Evolutionary conservation across 2,113 vertebrate genomes (phyloP).

Genomic region (Anhinga rufa): DNA sequence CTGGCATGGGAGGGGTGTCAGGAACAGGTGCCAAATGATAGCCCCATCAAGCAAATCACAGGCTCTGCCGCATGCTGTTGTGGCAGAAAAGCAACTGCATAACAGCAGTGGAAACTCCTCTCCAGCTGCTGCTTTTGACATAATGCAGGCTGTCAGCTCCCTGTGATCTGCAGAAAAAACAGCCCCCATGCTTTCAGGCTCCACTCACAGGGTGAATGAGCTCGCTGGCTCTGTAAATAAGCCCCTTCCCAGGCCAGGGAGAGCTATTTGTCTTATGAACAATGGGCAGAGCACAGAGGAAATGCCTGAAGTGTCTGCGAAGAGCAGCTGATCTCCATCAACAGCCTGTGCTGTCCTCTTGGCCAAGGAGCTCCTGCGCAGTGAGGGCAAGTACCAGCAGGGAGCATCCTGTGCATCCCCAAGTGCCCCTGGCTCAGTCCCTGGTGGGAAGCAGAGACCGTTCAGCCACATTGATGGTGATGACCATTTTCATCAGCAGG

Average conservation of each 20-base stretch:
- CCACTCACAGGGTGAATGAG: not conserved
- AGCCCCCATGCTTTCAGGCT: not conserved
- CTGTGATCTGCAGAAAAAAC: not conserved
- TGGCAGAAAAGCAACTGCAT: not conserved
- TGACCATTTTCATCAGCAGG: not conserved
- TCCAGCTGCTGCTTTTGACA: not conserved
- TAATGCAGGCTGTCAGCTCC: not conserved
- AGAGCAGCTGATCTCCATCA: constrained; percentile 11
- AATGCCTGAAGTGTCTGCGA: not conserved
- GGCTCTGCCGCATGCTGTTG: not conserved
- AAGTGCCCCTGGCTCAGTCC: fast-evolving
- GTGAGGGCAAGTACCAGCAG: not conserved
- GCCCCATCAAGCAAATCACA: not conserved
- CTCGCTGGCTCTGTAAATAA: not conserved
- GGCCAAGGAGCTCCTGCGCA: not conserved
- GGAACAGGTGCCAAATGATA: not conserved
- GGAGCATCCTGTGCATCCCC: not conserved
- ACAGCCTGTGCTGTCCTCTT: not conserved
- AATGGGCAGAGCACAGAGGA: not conserved
- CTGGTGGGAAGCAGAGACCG: not conserved
- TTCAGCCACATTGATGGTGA: not conserved
- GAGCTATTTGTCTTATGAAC: not conserved
- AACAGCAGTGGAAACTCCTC: not conserved
- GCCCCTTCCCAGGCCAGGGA: not conserved
- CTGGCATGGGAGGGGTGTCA: fast-evolving